Evolutionary conservation across 2,113 vertebrate species (phyloP).

Genomic region (Platysternon megacephalum): DNA sequence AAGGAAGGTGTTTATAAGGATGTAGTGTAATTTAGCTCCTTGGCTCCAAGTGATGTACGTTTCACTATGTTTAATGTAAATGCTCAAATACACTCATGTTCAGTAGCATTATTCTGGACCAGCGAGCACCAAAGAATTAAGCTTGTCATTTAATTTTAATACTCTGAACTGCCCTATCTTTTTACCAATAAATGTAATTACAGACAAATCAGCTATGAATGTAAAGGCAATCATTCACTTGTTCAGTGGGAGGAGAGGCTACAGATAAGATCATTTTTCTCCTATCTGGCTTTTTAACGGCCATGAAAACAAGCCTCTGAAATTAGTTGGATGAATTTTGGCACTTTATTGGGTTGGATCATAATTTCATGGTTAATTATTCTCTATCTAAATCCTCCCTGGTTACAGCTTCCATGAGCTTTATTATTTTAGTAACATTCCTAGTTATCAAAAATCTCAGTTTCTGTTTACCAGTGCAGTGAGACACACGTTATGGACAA

Average conservation of each 20-base stretch:
- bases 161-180: slow-evolving; percentile 16
- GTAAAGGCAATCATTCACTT: neutral
- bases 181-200: slow-evolving; percentile 33
- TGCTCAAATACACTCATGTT: neutral
- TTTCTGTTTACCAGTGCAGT: slow-evolving; percentile 34
- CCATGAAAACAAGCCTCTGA: slow-evolving; percentile 33
- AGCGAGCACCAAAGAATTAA: neutral
- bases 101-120: neutral
- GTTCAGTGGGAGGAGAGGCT: slow-evolving; percentile 29
- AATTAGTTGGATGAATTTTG: slow-evolving; percentile 57
- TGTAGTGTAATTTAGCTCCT: neutral
- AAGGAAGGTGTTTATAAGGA: neutral
- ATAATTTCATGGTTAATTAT: slow-evolving; percentile 59
- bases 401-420: neutral
- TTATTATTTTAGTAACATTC: neutral
- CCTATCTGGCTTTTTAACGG: slow-evolving; percentile 45
- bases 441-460: neutral
- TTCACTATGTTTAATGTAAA: slow-evolving; percentile 10
- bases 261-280: slow-evolving; percentile 29
- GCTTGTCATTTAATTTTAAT: slow-evolving; percentile 21
- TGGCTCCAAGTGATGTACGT: neutral
- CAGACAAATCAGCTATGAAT: neutral
- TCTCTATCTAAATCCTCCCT: slow-evolving; percentile 19
- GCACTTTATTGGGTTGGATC: slow-evolving; percentile 44
- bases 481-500: neutral